Evolutionary conservation across 2,888 invertebrate species (phyloP), one percentile per base, ranked within the genome.

Genomic region (Platycheirus albimanus): DNA sequence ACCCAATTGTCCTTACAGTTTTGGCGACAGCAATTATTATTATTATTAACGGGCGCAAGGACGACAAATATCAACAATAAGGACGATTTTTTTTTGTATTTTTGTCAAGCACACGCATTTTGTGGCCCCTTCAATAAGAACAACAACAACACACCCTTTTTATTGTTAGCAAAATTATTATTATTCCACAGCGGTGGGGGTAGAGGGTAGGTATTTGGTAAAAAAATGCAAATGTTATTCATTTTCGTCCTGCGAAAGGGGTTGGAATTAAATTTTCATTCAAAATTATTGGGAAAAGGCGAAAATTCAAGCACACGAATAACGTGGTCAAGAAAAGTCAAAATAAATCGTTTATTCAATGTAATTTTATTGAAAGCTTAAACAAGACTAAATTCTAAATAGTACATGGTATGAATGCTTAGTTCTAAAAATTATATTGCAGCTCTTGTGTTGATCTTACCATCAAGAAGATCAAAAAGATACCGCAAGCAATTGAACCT

Each of bases 181-280:
- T 43, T 6, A 33, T 30, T 30, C 2, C 11, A 8, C 30, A 8
- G 1, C 30, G 38, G 8, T 38, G 38, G 38, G 4, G 13, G 38
- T 4, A 7, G 13, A 3, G 13, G 15, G 11, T 0, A 5, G 17
- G 10, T 15, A 36, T 11, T 7, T 54, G 36, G 36, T 36, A 20
- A 41, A 61, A 66, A 52, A 63, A 43, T 52, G 33, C 11, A 45
- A 52, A 63, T n/a, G n/a, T 47, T 66, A 49, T 41, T 58, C 33
- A 6, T 17, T n/a, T n/a, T 17, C 43, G 8, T 17, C 28, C 61
- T 38, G 11, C 38, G n/a, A 67, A 56, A 30, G 33, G 67, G 61
- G 28, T 13, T 11, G 41, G 41, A 20, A 54, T 52, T 58, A 17
- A 67, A 76, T 76, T 76, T 69, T 24, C 58, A 76, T 76, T 52